Evolutionary conservation across 2,113 vertebrate genomes (phyloP).

Genomic region (Desmodus rotundus): DNA sequence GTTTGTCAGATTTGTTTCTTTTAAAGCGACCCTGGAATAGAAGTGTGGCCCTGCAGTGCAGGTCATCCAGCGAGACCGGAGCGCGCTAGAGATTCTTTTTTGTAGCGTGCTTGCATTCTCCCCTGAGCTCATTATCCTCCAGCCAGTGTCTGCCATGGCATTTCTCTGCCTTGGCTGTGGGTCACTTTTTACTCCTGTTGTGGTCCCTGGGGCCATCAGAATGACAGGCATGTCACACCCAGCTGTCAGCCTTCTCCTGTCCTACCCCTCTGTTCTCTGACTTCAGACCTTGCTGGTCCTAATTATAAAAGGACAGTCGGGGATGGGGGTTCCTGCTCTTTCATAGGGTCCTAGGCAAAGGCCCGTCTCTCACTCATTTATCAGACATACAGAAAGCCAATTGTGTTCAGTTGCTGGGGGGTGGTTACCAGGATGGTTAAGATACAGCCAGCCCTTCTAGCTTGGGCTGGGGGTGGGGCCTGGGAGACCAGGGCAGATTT

Average conservation of each 20-base stretch:
- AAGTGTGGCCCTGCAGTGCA: not conserved
- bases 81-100: not conserved
- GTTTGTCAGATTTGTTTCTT: not conserved
- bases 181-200: not conserved
- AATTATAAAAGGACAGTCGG: slow-evolving; percentile 21
- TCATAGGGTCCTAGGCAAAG: not conserved
- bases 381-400: not conserved
- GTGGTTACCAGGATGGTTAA: not conserved
- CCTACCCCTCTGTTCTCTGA: not conserved
- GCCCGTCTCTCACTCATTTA: not conserved
- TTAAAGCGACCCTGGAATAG: not conserved
- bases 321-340: not conserved
- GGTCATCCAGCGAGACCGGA: not conserved
- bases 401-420: not conserved
- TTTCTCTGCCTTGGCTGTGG: not conserved
- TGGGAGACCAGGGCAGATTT: not conserved
- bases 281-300: slow-evolving; percentile 35
- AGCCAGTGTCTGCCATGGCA: not conserved
- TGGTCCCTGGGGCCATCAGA: slow-evolving; percentile 10
- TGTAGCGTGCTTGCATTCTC: not conserved
- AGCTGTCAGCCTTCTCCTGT: slow-evolving; percentile 48
- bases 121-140: slow-evolving; percentile 20
- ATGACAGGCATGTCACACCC: slow-evolving; percentile 10
- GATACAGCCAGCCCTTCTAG: not conserved
- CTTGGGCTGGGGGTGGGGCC: not conserved